These are phyloP conservation scores for Parasteatoda tepidariorum DNA, from an alignment of 1,140 invertebrate genomes.

Conservation along the genomic window DNA sequence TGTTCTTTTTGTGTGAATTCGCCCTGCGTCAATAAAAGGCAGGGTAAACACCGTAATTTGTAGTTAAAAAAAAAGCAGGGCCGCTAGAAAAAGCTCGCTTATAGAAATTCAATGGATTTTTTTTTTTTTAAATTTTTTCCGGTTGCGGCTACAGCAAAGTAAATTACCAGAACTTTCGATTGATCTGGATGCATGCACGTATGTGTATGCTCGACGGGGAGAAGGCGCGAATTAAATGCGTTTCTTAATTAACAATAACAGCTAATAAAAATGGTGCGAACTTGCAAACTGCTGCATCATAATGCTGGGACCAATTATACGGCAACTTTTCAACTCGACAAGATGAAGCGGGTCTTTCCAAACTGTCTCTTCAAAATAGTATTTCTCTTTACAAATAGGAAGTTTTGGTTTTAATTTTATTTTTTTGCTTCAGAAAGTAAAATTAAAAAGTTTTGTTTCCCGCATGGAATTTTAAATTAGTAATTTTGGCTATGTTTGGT, in stretches of 20 bases:
- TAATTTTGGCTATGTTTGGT: no score
- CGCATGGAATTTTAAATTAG: no score
- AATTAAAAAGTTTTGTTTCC: no score
- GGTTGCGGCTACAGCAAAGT: constrained; percentile 46
- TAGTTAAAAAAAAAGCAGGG: constrained; percentile 29
- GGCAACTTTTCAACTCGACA: not conserved
- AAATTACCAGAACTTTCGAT: constrained; percentile 60
- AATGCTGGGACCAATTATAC: constrained; percentile 41
- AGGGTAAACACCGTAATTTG: constrained; percentile 61
- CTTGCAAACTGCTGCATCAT: constrained; percentile 5
- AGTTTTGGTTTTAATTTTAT: constrained; percentile 13
- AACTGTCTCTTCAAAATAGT: no score
- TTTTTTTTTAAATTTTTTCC: constrained; percentile 15
- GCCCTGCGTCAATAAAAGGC: constrained; percentile 54
- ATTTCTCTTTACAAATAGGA: constrained; percentile 8
- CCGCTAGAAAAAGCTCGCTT: constrained; percentile 55
- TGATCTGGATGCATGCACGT: constrained; percentile 38
- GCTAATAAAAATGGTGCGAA: constrained; percentile 55
- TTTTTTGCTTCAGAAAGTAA: no score
- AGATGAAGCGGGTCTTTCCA: not conserved
- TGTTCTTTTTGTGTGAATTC: constrained; percentile 60
- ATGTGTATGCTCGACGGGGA: not conserved
- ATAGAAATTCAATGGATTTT: constrained; percentile 56
- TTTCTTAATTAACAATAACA: constrained; percentile 61
- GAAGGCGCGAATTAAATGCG: constrained; percentile 54